Conservation (phyloP, 2,113 vertebrate species). For the Rhinichthys klamathensis region DNA sequence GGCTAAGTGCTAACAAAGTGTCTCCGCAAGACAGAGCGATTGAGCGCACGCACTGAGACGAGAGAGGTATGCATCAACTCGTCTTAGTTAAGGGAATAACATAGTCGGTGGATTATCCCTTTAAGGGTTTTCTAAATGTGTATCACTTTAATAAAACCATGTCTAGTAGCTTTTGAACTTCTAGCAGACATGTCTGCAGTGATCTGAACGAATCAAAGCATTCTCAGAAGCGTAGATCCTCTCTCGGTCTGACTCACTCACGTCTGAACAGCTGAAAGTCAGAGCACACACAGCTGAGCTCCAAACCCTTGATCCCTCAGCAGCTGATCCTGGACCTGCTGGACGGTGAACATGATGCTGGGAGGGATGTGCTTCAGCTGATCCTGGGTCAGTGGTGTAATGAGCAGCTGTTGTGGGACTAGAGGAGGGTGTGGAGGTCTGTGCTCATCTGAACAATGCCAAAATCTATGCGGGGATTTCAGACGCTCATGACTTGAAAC, state of each 20-base stretch:
- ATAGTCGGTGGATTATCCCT: too few relatives aligned
- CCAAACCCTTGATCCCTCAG: background rate
- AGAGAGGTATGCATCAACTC: too few relatives aligned
- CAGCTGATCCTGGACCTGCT: slow-evolving; percentile 33
- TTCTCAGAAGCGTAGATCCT: background rate
- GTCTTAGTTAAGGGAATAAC: too few relatives aligned
- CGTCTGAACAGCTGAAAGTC: slow-evolving; percentile 47
- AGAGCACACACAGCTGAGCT: slow-evolving; percentile 42
- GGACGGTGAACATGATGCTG: background rate
- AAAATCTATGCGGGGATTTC: slow-evolving; percentile 51
- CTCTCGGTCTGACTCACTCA: background rate
- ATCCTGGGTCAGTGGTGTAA: slow-evolving; percentile 28
- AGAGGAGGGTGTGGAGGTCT: slow-evolving; percentile 50
- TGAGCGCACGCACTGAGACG: too few relatives aligned
- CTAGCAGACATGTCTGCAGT: too few relatives aligned
- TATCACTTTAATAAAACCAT: too few relatives aligned
- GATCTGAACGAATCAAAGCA: background rate
- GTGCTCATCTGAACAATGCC: slow-evolving; percentile 68
- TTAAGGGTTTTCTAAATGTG: background rate
- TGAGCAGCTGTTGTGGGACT: slow-evolving; percentile 68
- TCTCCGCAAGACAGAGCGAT: too few relatives aligned
- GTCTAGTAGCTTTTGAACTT: too few relatives aligned
- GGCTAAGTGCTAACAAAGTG: too few relatives aligned
- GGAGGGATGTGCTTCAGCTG: slow-evolving; percentile 4
- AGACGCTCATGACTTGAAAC: slow-evolving; percentile 48